phyloP scores from a whole-genome alignment of 2,888 invertebrate species.

The Trichopria drosophilae region DNA sequence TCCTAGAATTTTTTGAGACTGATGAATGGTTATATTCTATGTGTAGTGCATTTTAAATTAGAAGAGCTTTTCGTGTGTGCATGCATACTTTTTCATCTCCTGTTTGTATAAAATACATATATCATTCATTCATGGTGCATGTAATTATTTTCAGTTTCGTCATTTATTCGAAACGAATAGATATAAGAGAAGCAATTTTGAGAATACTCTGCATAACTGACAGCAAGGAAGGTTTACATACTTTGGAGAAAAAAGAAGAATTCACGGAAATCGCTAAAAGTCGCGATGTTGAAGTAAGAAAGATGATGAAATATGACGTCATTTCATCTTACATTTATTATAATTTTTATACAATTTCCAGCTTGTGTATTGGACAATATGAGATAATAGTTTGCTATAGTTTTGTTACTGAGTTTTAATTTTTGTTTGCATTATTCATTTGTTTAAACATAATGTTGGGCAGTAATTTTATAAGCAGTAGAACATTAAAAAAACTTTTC shows the following conservation, averaged over 20 bases:
- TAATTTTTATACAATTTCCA: neutral
- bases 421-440: too few species aligned
- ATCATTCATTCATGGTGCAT: slow-evolving; percentile 5
- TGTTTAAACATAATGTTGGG: too few species aligned
- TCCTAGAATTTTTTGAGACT: too few species aligned
- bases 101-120: neutral
- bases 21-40: too few species aligned
- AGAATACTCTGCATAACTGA: slow-evolving; percentile 98
- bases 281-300: slow-evolving; percentile 82
- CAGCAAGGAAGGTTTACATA: slow-evolving; percentile 92
- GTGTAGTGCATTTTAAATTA: too few species aligned
- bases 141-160: slow-evolving; percentile 68
- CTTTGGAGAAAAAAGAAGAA: slow-evolving; percentile 90
- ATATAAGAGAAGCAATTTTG: slow-evolving; percentile 81
- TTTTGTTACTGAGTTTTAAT: too few species aligned
- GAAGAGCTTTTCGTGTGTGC: too few species aligned
- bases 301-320: slow-evolving; percentile 24
- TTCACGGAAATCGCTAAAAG: slow-evolving; percentile 96
- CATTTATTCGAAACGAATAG: slow-evolving; percentile 91
- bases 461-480: too few species aligned
- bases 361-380: too few species aligned
- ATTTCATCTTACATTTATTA: slow-evolving; percentile 10
- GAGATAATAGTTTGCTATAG: too few species aligned
- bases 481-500: too few species aligned
- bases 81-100: neutral